Percentiles rank a stretch among this genome's conserved stretches.
These are phyloP conservation scores for Pantelozetes paolii DNA, from an alignment of 2,888 invertebrate genomes.

Conservation along the genomic window DNA sequence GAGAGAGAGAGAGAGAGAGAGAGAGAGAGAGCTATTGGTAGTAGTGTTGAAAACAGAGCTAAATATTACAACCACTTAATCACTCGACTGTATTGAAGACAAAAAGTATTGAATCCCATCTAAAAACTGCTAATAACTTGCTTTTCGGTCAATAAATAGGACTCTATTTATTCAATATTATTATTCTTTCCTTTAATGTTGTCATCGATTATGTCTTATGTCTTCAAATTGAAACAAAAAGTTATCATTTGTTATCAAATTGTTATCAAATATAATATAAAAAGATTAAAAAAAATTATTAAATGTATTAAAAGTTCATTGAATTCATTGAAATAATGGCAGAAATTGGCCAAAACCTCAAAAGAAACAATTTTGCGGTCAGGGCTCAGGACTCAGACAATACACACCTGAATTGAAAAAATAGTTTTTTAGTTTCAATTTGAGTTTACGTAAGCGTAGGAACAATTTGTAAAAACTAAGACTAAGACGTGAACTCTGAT, in stretches of 20 bases:
- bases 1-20: constrained; percentile 34
- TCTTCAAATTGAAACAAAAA: background rate
- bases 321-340: constrained; percentile 2
- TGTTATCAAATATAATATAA: background rate
- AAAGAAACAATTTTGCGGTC: constrained; percentile 32
- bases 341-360: constrained; percentile 21
- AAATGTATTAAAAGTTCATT: constrained; percentile 11
- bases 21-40: background rate
- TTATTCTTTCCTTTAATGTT: background rate
- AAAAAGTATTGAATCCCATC: background rate
- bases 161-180: constrained; percentile 13
- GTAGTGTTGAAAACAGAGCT: constrained; percentile 11
- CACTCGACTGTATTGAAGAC: constrained; percentile 24
- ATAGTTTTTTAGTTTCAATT: background rate
- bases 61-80: constrained; percentile 34
- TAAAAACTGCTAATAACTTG: constrained; percentile 28
- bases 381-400: background rate
- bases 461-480: constrained; percentile 35
- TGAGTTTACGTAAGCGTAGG: constrained; percentile 1
- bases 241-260: background rate
- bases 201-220: too few relatives aligned
- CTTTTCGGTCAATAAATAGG: constrained; percentile 19
- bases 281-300: background rate
- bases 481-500: constrained; percentile 28
- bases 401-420: background rate